Conservation (phyloP, 2,113 vertebrate genomes). For the Mobula hypostoma region DNA sequence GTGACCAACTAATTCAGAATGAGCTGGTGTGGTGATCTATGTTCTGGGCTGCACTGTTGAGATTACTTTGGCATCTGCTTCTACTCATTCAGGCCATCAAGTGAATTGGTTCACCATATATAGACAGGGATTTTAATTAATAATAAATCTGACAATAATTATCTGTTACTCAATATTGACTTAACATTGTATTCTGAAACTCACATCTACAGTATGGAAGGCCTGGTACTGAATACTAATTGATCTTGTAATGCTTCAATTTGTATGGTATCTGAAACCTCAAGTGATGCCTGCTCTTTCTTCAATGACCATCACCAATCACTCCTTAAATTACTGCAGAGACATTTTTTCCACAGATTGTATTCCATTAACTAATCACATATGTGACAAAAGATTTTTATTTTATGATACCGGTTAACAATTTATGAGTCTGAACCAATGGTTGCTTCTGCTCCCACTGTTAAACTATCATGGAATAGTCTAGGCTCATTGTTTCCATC, state of each 20-base stretch:
- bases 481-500: not conserved
- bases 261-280: not conserved
- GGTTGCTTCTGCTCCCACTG: not conserved
- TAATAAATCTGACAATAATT: conserved; percentile 24
- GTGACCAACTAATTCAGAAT: not conserved
- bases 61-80: no score
- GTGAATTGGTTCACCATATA: not conserved
- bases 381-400: not conserved
- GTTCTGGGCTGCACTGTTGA: not conserved
- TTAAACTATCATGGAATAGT: not conserved
- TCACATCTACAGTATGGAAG: not conserved
- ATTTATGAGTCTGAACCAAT: not conserved
- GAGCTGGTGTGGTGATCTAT: not conserved
- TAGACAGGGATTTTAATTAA: not conserved
- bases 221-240: not conserved
- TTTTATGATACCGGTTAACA: not conserved
- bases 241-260: not conserved
- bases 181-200: not conserved
- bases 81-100: not conserved
- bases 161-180: conserved; percentile 1
- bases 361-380: not conserved
- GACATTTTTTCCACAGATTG: not conserved
- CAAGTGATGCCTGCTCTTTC: not conserved
- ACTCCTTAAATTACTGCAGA: not conserved
- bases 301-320: not conserved